Base-by-base conservation (phyloP, 2,888 invertebrate species). In the Sarcophaga caerulescens region DNA sequence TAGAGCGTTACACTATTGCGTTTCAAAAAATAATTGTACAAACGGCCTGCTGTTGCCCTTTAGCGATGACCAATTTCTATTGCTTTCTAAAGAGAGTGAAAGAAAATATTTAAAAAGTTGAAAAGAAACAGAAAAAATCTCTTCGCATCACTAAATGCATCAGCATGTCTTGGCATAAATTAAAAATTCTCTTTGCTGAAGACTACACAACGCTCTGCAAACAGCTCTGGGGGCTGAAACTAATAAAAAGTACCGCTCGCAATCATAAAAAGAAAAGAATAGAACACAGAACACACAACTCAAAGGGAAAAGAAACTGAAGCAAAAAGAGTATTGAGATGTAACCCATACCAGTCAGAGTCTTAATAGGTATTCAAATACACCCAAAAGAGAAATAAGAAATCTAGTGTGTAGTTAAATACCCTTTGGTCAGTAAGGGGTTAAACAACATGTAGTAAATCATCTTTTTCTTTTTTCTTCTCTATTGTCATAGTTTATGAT, bases 141-240 rank as follows among this genome's bases (percentile, higher is more conserved):
- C 81, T 81, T 81, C 21, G 47, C 69, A 81, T 76, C 70, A 81
- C 65, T 76, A 76, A 73, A 78, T 78, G 66, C 73, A 83, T 68
- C 77, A 83, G 78, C 83, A 65, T 83, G 83, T 83, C 77, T 78
- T 73, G 35, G 83, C 83, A 83, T 83, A 83, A 83, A 83, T 83
- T 83, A 83, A 83, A 78, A 78, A 78, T 83, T 83, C 81, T 69
- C 69, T 81, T 81, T 81, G 8, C 21, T 1, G 3, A 60, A 21
- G 35, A 35, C 35, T 35, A 10, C 10, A 10, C 8, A 35, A 35
- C 8, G 35, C 35, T 35, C 35, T 35, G 35, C 35, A 35, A 8
- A 35, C 8, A 35, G 35, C 35, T 35, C 10, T 35, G 35, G 35
- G 35, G 35, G 10, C 2, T 35, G 8, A 8, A 35, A 35, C 35